Conservation (phyloP, 2,888 invertebrate genomes). For the Uloborus plumipes region DNA sequence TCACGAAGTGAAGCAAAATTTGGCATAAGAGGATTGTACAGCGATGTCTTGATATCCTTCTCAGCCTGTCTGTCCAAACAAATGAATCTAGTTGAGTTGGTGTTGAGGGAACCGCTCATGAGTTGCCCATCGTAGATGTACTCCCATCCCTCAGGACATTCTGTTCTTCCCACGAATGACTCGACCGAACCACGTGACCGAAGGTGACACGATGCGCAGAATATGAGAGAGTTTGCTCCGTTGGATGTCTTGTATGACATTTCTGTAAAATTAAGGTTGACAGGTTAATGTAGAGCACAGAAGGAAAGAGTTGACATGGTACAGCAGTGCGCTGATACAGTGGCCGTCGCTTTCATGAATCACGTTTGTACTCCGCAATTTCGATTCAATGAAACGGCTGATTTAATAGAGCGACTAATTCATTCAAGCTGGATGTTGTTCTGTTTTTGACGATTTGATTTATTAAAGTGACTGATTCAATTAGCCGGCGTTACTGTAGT, state of each 20-base stretch:
- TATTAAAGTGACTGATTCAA: too few relatives aligned
- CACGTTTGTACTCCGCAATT: too few relatives aligned
- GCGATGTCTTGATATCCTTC: not conserved
- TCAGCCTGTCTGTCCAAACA: conserved; percentile 37
- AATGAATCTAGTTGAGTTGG: conserved; percentile 29
- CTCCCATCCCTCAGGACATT: conserved; percentile 49
- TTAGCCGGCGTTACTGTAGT: too few relatives aligned
- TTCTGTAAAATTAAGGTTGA: not conserved
- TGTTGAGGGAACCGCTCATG: conserved; percentile 24
- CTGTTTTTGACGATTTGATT: too few relatives aligned
- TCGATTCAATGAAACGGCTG: too few relatives aligned
- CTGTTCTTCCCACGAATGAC: conserved; percentile 23
- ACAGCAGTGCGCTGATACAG: too few relatives aligned
- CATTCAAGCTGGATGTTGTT: too few relatives aligned
- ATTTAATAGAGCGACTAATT: too few relatives aligned
- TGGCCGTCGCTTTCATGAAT: too few relatives aligned
- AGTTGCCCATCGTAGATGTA: conserved; percentile 41
- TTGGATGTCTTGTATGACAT: conserved; percentile 31
- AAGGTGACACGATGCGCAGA: conserved; percentile 42
- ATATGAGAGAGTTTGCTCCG: not conserved
- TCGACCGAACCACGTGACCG: conserved; percentile 37
- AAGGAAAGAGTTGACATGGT: too few relatives aligned
- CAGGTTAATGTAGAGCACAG: not conserved
- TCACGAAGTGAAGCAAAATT: conserved; percentile 19
- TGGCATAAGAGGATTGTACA: conserved; percentile 2